Evolutionary conservation across 2,888 invertebrate species (phyloP), one percentile per base, ranked within the genome.

Genomic region (Poecilus cupreus): DNA sequence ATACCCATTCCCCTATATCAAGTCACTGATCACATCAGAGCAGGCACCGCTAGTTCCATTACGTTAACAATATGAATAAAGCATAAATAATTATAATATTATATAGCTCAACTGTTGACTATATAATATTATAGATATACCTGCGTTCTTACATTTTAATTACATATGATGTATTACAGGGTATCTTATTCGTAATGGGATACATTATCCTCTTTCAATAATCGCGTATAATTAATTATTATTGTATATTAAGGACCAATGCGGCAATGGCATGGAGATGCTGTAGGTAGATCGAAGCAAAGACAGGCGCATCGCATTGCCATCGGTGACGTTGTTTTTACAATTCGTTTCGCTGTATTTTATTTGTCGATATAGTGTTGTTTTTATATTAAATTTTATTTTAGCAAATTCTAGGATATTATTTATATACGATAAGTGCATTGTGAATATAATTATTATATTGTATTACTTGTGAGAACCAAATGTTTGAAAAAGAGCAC

Each of bases 141-240:
- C 43, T 60, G 49, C 77, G 51, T 72, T 82, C 46, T 82, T 57
- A 39, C 68, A 18, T 46, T 82, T 78, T 85, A 86, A 87, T 88
- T 87, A 87, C 88, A 89, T 89, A 89, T 89, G 88, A 87, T 80
- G 80, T 89, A 89, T 89, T 89, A 89, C 89, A 89, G 89, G 89
- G 89, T 89, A 89, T 89, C 89, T 89, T 88, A 88, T 70, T 75
- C 43, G 13, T 32, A 32, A 86, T 89, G 88, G 89, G 89, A 89
- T 89, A 89, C 89, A 89, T 89, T 89, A 89, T 89, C 89, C 89
- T 89, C 87, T 43, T 64, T 75, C 72, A 80, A 74, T 78, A 64
- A 82, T 60, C 74, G 88, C 88, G 85, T 86, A 90, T 89, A 87
- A 87, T 78, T 80, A 72, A 82, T 64, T 51, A 82, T 80, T 82